Evolutionary conservation across 2,888 invertebrate species (phyloP).

Genomic region (Apodemia hepburni): DNA sequence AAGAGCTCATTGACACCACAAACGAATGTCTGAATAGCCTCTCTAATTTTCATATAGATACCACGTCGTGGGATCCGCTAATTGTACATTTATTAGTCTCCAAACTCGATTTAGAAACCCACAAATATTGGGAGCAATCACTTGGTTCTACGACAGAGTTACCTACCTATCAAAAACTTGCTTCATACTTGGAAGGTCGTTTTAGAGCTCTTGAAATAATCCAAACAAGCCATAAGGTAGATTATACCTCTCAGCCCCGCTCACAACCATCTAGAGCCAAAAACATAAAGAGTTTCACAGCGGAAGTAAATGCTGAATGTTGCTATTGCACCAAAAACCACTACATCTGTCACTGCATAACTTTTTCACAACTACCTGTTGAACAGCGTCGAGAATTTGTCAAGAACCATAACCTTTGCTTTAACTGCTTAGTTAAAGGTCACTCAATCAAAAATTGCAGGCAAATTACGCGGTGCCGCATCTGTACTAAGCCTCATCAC

Average conservation of each 20-base stretch:
- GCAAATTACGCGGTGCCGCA: constrained; percentile 25
- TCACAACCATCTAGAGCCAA: constrained; percentile 1
- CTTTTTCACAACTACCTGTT: constrained; percentile 22
- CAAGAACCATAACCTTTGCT: constrained; percentile 29
- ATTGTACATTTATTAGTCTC: constrained; percentile 27
- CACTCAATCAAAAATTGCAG: constrained; percentile 18
- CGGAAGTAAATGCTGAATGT: constrained; percentile 23
- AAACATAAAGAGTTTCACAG: constrained; percentile 23
- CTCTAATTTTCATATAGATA: constrained; percentile 26
- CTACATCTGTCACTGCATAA: constrained; percentile 29
- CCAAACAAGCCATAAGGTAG: too few relatives aligned
- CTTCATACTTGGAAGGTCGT: too few relatives aligned
- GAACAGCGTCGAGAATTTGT: constrained; percentile 27
- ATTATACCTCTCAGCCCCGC: too few relatives aligned
- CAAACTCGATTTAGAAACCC: constrained; percentile 32
- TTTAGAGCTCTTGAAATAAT: too few relatives aligned
- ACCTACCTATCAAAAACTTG: too few relatives aligned
- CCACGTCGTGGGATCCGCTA: constrained; percentile 29
- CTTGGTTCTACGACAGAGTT: too few relatives aligned
- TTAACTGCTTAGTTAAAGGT: constrained; percentile 29
- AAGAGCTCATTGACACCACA: constrained; percentile 35
- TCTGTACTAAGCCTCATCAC: constrained; percentile 30
- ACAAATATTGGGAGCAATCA: constrained; percentile 31
- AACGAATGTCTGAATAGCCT: constrained; percentile 31
- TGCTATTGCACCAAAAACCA: constrained; percentile 24